Evolutionary conservation across 2,113 vertebrate species (phyloP).

Genomic region (Callipepla squamata): DNA sequence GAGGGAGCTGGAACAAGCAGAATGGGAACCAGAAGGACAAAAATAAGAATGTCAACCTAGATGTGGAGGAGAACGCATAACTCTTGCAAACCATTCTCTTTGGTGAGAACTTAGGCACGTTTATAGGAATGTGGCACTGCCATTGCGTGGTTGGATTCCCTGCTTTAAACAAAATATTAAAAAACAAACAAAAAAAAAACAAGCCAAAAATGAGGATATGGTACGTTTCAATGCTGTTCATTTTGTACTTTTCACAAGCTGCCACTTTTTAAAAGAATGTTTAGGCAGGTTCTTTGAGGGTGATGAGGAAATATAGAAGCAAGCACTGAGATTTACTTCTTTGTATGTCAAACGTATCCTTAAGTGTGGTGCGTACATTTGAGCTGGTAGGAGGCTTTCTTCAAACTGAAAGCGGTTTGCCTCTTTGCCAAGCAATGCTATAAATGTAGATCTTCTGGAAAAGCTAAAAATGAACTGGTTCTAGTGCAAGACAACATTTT

Average conservation of each 20-base stretch:
- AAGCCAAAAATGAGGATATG: neutral
- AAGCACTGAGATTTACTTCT: constrained; percentile 39
- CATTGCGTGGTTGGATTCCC: neutral
- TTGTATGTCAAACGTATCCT: constrained; percentile 27
- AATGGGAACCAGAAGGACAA: neutral
- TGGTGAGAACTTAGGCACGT: neutral
- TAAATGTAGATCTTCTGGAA: constrained; percentile 52
- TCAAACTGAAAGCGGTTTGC: constrained; percentile 45
- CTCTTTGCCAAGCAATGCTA: constrained; percentile 46
- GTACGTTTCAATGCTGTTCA: neutral
- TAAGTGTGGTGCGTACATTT: neutral
- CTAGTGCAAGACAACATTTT: constrained; percentile 57
- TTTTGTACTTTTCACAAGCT: constrained; percentile 7
- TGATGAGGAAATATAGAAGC: constrained; percentile 16
- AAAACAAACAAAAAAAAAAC: neutral
- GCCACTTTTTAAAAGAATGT: neutral
- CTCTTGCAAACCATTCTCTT: accelerated
- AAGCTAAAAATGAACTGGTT: constrained; percentile 55
- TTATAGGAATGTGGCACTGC: neutral
- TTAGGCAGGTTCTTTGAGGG: neutral
- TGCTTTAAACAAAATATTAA: neutral
- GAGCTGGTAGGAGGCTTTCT: constrained; percentile 46
- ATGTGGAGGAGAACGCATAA: neutral
- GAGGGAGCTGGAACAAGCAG: neutral
- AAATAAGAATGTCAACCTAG: neutral